These are phyloP conservation scores for Cloeon dipterum DNA, from an alignment of 2,888 invertebrate species.

Conservation along the genomic window DNA sequence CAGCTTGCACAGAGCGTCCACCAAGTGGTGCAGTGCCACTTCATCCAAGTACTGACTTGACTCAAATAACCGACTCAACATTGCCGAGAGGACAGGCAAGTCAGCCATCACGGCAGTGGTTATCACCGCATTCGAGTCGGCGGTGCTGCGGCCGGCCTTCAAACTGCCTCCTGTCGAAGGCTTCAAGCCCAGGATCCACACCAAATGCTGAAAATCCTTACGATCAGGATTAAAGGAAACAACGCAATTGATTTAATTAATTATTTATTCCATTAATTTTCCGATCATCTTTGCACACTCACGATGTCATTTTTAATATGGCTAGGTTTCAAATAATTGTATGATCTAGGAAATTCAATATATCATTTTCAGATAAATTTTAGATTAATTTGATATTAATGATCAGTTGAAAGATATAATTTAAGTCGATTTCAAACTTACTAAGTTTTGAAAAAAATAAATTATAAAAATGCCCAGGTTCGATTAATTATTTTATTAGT, in stretches of 20 bases:
- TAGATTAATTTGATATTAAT: no score
- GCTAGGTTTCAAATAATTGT: no score
- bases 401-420: no score
- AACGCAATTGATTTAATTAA: neutral
- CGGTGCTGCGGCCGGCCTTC: constrained; percentile 55
- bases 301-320: no score
- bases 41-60: constrained; percentile 85
- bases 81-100: constrained; percentile 66
- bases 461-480: no score
- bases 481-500: no score
- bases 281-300: no score
- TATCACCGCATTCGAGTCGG: constrained; percentile 66
- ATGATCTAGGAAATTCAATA: no score
- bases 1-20: constrained; percentile 87
- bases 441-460: no score
- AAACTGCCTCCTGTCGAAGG: constrained; percentile 86
- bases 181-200: constrained; percentile 90
- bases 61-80: constrained; percentile 83
- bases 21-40: constrained; percentile 82
- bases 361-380: no score
- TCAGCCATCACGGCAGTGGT: constrained; percentile 95
- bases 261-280: no score
- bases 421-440: no score
- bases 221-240: neutral
- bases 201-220: constrained; percentile 28